Evolutionary conservation across 2,113 vertebrate genomes (phyloP).

Genomic region (Saguinus imperator): DNA sequence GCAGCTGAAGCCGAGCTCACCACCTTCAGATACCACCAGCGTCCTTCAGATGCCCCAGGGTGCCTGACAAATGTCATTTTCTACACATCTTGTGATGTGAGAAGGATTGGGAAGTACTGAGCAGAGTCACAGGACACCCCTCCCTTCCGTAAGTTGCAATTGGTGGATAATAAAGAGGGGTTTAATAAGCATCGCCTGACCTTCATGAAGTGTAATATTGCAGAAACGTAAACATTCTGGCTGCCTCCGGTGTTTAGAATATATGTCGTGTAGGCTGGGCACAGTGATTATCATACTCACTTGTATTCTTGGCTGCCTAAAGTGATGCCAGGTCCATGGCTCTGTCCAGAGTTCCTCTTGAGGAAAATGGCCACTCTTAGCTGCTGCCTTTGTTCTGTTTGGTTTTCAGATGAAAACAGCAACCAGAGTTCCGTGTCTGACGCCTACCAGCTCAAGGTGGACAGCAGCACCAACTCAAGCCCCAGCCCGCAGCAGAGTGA

Average conservation of each 20-base stretch:
- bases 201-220: background rate
- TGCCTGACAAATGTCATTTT: background rate
- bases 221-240: background rate
- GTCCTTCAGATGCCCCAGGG: background rate
- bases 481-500: conserved; percentile 95
- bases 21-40: background rate
- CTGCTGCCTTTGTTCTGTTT: conserved; percentile 45
- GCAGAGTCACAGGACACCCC: background rate
- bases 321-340: background rate
- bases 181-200: background rate
- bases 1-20: background rate
- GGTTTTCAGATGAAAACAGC: conserved; percentile 95
- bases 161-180: background rate
- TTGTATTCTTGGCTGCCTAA: background rate
- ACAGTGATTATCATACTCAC: too few relatives aligned
- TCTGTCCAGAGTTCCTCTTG: background rate
- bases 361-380: conserved; percentile 46
- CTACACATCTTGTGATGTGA: background rate
- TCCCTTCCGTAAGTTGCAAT: background rate
- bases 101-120: background rate
- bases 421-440: conserved; percentile 98
- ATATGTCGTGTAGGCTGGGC: background rate
- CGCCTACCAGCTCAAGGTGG: conserved; percentile 94
- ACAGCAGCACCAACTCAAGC: conserved; percentile 94
- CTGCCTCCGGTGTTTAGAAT: background rate